Evolutionary conservation across 2,113 vertebrate genomes (phyloP), one percentile per base, ranked within the genome.

Genomic region (Kryptolebias marmoratus): DNA sequence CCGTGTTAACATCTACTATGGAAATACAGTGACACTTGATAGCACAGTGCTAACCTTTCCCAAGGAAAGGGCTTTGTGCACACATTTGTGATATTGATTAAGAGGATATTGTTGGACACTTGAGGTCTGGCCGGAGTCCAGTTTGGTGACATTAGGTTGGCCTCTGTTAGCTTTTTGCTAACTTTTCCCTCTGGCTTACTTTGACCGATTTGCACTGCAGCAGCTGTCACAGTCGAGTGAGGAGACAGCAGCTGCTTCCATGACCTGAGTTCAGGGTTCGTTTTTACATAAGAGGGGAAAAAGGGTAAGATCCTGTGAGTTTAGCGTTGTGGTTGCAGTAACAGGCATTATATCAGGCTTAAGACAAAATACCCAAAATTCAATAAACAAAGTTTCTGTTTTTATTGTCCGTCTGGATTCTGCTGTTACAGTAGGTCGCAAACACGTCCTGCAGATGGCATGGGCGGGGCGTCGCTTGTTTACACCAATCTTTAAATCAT

Each of bases 91-190:
- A 57, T 55, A 68, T 68, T 82, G 31, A 75, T 68, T 57, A 64
- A 64, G 67, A 68, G 67, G 73, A 71, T 65, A 50, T 55, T 64
- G 61, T 55, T 55, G 56, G 56, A 36, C 77, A 47, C 57, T 63
- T 1, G 5, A 57, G 28, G 44, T 73, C 64, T 79, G 77, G 69
- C 72, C 8, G n/a, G 64, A 69, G 44, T 75, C 69, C 69, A 81
- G 61, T 70, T 66, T 70, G 48, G 49, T 69, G 78, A 73, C 79
- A 60, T 72, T 49, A 77, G 31, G 56, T 72, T 7, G 47, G 62
- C 71, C 62, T 64, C 54, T 73, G 70, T n/a, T 69, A 42, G 80
- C 79, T 78, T 54, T 64, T n/a, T 47, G 79, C 63, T 64, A 65
- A 68, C 52, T 62, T 61, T 32, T 71, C 58, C 48, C 77, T 52